Evolutionary conservation across 2,888 invertebrate genomes (phyloP).

Genomic region (Agonopterix heracliana): DNA sequence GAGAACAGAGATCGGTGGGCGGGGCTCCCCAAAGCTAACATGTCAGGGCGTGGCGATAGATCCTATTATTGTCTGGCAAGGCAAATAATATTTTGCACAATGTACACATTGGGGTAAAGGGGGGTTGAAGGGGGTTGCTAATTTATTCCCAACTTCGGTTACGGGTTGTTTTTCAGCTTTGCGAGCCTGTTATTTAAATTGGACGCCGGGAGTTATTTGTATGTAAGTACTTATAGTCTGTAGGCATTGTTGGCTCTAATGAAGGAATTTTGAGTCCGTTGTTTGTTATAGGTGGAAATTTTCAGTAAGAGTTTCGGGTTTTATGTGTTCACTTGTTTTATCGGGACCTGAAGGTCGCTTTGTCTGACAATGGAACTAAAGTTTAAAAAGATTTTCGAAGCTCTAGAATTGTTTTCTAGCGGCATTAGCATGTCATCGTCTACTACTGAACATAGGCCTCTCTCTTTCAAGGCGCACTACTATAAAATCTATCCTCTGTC

Average conservation of each 20-base stretch:
- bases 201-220: slow-evolving; percentile 70
- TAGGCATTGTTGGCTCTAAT: slow-evolving; percentile 63
- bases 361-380: too few species aligned
- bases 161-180: slow-evolving; percentile 76
- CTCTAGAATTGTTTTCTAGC: too few species aligned
- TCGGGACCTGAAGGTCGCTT: background rate
- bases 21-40: slow-evolving; percentile 70
- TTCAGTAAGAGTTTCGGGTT: slow-evolving; percentile 1
- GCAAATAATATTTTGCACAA: slow-evolving; percentile 85
- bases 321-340: background rate
- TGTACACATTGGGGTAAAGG: slow-evolving; percentile 78
- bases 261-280: slow-evolving; percentile 53
- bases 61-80: slow-evolving; percentile 79
- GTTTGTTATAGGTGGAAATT: slow-evolving; percentile 12
- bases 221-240: slow-evolving; percentile 44
- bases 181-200: slow-evolving; percentile 76
- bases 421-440: too few species aligned
- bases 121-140: slow-evolving; percentile 60
- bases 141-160: slow-evolving; percentile 76
- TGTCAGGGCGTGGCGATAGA: slow-evolving; percentile 74
- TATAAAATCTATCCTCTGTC: too few species aligned
- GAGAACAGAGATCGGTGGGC: slow-evolving; percentile 36
- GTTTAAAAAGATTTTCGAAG: too few species aligned
- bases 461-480: too few species aligned
- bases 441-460: too few species aligned